Conservation (phyloP, 2,797 vertebrate genomes). For the Catamblyrhynchus diadema region DNA sequence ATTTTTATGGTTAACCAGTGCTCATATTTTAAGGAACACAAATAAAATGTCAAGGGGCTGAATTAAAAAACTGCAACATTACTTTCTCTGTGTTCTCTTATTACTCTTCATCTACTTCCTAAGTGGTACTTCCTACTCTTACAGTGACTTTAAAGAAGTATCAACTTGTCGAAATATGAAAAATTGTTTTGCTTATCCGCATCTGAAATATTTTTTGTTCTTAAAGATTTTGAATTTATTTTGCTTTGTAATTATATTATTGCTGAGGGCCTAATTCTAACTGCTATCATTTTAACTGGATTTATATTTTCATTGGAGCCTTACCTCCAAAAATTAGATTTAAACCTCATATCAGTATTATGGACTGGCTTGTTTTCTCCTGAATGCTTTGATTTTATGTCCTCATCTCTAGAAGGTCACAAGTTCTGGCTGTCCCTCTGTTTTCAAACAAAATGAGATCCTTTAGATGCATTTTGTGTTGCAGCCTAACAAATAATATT, state of each 20-base stretch:
- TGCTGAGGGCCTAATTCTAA: not conserved
- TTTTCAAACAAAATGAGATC: not conserved
- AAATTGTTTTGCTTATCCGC: not conserved
- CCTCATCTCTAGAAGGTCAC: not conserved
- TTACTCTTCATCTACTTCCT: not conserved
- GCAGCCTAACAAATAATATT: slow-evolving; percentile 46
- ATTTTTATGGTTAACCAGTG: not conserved
- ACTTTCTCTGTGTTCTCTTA: not conserved
- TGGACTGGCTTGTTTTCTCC: not conserved
- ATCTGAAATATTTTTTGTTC: not conserved
- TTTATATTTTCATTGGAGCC: not conserved
- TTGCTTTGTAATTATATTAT: not conserved
- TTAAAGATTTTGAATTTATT: not conserved
- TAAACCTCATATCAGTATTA: not conserved
- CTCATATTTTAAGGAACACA: not conserved
- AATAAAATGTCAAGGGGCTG: not conserved
- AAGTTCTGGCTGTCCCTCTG: not conserved
- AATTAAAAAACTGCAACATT: not conserved
- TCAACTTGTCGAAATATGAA: not conserved
- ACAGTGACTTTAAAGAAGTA: not conserved
- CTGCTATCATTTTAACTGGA: not conserved
- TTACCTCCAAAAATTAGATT: not conserved
- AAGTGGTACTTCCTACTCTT: not conserved
- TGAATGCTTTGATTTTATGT: not conserved
- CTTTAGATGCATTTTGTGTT: slow-evolving; percentile 33